Percentiles rank a stretch among this genome's conserved stretches.
These are phyloP conservation scores for Spodoptera litura DNA, from an alignment of 1,140 invertebrate genomes.

Conservation along the genomic window DNA sequence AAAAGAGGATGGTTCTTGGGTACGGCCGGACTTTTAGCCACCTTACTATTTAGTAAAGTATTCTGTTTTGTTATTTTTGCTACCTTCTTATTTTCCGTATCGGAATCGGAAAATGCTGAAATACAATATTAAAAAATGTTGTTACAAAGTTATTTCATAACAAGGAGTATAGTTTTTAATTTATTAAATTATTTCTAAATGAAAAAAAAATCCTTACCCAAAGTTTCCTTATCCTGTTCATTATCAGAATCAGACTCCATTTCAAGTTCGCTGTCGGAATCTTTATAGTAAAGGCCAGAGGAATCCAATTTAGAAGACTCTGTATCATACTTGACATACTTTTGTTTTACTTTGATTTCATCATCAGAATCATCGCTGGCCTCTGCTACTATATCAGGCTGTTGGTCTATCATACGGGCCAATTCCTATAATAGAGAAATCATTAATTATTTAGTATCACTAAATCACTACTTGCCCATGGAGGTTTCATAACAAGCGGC, in stretches of 20 bases:
- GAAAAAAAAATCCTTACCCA: conserved; percentile 81
- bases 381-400: conserved; percentile 90
- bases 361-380: conserved; percentile 88
- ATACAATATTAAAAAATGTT: background rate
- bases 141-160: no score
- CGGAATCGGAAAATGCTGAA: conserved; percentile 87
- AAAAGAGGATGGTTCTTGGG: conserved; percentile 91
- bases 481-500: no score
- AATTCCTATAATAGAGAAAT: conserved; percentile 78
- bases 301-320: conserved; percentile 90
- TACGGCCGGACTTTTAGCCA: conserved; percentile 70
- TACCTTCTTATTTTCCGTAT: conserved; percentile 79
- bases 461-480: no score
- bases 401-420: conserved; percentile 88
- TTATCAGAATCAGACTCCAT: conserved; percentile 87
- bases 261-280: conserved; percentile 90
- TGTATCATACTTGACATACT: conserved; percentile 89
- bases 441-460: background rate
- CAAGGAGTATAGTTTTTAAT: background rate
- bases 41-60: conserved; percentile 76
- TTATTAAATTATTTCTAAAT: background rate
- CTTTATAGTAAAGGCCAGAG: conserved; percentile 90
- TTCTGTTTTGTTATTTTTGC: conserved; percentile 81
- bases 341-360: conserved; percentile 86
- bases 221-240: conserved; percentile 87